These are phyloP conservation scores for Drosophila yakuba DNA, from an alignment of 1,140 invertebrate genomes.

Conservation along the genomic window DNA sequence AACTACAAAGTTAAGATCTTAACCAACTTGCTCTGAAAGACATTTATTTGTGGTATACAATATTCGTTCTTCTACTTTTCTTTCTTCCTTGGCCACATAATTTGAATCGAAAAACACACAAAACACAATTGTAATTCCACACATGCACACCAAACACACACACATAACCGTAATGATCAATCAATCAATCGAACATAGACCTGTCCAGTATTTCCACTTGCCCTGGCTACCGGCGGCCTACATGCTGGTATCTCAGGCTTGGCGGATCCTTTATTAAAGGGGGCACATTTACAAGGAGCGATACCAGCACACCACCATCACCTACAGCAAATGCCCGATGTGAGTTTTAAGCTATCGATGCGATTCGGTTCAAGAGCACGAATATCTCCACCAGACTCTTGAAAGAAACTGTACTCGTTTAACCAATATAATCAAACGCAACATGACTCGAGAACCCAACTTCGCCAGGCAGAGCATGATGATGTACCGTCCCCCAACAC, in stretches of 20 bases:
- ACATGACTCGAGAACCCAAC: slow-evolving; percentile 18
- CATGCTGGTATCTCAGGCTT: slow-evolving; percentile 88
- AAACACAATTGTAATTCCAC: slow-evolving; percentile 38
- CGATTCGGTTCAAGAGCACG: slow-evolving; percentile 39
- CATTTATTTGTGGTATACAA: slow-evolving; percentile 70
- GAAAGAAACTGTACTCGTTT: slow-evolving; percentile 38
- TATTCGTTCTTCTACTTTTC: slow-evolving; percentile 79
- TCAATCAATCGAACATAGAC: slow-evolving; percentile 69
- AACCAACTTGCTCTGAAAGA: slow-evolving; percentile 56
- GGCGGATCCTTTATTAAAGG: slow-evolving; percentile 90
- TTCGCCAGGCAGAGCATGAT: slow-evolving; percentile 46
- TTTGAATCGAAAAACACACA: slow-evolving; percentile 23
- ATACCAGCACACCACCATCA: slow-evolving; percentile 91
- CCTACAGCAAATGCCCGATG: slow-evolving; percentile 86
- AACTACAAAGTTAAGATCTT: slow-evolving; percentile 54
- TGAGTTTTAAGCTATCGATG: slow-evolving; percentile 81
- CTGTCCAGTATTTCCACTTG: slow-evolving; percentile 85
- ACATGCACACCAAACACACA: slow-evolving; percentile 37
- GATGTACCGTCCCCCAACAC: slow-evolving; percentile 16
- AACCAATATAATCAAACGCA: slow-evolving; percentile 37
- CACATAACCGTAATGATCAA: slow-evolving; percentile 21
- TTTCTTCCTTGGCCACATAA: slow-evolving; percentile 63
- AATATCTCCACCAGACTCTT: slow-evolving; percentile 27
- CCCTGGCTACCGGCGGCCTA: slow-evolving; percentile 84
- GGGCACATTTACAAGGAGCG: slow-evolving; percentile 91